Evolutionary conservation across 2,797 vertebrate genomes (phyloP).

Genomic region (Hemibagrus guttatus): DNA sequence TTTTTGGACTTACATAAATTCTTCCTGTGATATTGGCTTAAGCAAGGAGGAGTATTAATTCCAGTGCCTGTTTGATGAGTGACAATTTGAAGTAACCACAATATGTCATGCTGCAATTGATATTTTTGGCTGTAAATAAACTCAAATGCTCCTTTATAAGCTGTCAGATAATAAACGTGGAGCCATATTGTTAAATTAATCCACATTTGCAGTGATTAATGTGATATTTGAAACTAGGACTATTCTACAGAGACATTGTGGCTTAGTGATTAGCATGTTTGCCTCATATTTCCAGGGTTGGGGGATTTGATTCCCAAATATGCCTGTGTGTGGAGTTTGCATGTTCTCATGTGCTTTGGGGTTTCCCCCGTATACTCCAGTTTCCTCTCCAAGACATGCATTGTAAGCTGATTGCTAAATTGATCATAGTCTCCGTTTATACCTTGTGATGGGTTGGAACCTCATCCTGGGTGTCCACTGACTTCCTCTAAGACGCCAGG

Average conservation of each 20-base stretch:
- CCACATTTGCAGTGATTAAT: background rate
- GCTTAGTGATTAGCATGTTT: too few species aligned
- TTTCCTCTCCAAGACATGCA: too few species aligned
- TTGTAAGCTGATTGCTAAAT: too few species aligned
- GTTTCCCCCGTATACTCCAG: too few species aligned
- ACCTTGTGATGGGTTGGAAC: too few species aligned
- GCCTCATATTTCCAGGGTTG: too few species aligned
- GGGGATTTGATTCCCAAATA: too few species aligned
- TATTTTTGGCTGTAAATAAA: background rate
- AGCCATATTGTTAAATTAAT: slow-evolving; percentile 6
- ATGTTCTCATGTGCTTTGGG: too few species aligned
- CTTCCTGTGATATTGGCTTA: background rate
- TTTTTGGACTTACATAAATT: background rate
- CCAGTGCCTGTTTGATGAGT: background rate
- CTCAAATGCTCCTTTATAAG: background rate
- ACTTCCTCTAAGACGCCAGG: too few species aligned
- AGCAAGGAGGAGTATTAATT: background rate
- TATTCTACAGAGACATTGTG: background rate
- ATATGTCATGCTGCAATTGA: background rate
- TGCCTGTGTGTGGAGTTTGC: too few species aligned
- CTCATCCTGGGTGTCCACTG: too few species aligned
- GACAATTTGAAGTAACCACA: background rate
- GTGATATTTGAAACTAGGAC: background rate
- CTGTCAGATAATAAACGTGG: background rate
- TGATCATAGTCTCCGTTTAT: too few species aligned